Base-by-base conservation (phyloP, 1,140 invertebrate species). In the Brachionus koreanus region DNA sequence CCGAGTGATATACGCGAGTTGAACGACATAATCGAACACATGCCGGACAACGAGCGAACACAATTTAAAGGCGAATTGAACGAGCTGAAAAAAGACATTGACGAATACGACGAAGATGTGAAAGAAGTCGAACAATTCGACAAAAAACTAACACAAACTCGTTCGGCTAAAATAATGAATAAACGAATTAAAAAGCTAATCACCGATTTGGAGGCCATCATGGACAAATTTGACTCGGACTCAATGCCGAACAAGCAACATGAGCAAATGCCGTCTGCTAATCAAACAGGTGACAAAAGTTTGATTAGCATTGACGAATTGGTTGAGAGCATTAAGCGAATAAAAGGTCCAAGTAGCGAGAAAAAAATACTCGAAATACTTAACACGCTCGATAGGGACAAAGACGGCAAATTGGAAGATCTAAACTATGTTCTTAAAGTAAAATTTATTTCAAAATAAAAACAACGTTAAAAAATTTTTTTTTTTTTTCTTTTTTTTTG, bases 371-470 rank as follows among this genome's bases (percentile, higher is more conserved):
- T 19, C 2, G 69, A 82, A 23, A 52, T 82, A 23, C 19, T 82
- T 2, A 52, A 82, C 10, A 23, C 43, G 9, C 43, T 82, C 1
- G 82, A 82, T 19, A 29, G 37, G 6, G 65, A 82, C 29, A 74
- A 69, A 35, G 82, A 82, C 42, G 82, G 82, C 7, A 49, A 52
- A 39, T 12, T 82, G 4, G 67, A 82, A n/a, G 79, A 65, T 46
- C n/a, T 82, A 9, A 82, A 82, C 29, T 42, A 82, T 16, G 65
- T 82, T 10, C 49, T 82, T 29, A 82, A 82, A 29, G 79, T 82
- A 61, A 61, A 29, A 9, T 7, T 67, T n/a, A n/a, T n/a, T n/a
- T n/a, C n/a, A n/a, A n/a, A n/a, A n/a, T n/a, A n/a, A n/a, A n/a
- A n/a, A n/a, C n/a, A n/a, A n/a, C n/a, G n/a, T 19, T 3, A 39